Evolutionary conservation across 2,888 invertebrate genomes (phyloP), one percentile per base, ranked within the genome.

Genomic region (Lymantria dispar): DNA sequence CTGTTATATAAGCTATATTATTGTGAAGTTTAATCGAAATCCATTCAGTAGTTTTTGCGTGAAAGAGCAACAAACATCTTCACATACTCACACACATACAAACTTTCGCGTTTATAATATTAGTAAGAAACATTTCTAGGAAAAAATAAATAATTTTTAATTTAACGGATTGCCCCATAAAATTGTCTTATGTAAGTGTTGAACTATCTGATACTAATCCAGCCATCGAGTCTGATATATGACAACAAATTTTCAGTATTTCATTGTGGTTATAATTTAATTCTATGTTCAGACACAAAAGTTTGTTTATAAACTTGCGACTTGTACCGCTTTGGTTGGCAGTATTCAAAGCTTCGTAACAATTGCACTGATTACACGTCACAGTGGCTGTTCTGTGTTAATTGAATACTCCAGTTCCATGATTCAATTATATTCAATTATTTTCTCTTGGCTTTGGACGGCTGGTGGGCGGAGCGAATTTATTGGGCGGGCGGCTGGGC

Each of bases 401-500:
- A 89, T 87, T 86, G 79, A 87, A 88, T 88, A 78, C 72, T 72
- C 62, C 60, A 60, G 61, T 54, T 72, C 71, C 75, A 72, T 83
- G 80, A 87, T 87, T 87, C 77, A 83, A 87, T 89, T 87, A 88
- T 74, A 71, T 70, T 79, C 85, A 85, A 87, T 88, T 87, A 88
- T 81, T 72, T 70, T 55, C 61, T 71, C 68, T 55, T 50, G 43
- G 64, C 58, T 65, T 58, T 76, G 79, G 80, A 77, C 76, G 77
- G 79, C 60, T 55, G 56, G 60, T 78, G 78, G 87, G 88, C 86
- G 86, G 84, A 71, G 72, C 75, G 65, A 38, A 56, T 47, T 60
- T 60, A 62, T 75, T 81, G 82, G 87, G 87, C 87, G 86, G 86
- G 60, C 58, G 76, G 57, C 47, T 63, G 72, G 80, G 77, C 80